Conservation (phyloP, 2,113 vertebrate genomes). For the Eolophus roseicapilla region DNA sequence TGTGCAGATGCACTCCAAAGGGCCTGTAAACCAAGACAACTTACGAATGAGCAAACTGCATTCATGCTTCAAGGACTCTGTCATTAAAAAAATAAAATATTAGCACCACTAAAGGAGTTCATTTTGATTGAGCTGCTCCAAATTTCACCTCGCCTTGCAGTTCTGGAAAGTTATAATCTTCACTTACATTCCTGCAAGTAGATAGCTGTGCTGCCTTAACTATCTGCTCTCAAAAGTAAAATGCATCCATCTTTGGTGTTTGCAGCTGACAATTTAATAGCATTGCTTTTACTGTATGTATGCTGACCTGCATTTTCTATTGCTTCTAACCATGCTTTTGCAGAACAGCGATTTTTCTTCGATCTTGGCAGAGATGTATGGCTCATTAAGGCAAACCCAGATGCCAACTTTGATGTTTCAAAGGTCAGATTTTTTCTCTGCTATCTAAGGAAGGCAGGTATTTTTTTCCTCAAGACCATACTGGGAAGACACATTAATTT, state of each 20-base stretch:
- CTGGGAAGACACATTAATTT: neutral
- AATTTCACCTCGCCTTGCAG: neutral
- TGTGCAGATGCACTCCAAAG: neutral
- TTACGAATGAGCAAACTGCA: neutral
- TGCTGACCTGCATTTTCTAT: neutral
- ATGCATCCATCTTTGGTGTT: neutral
- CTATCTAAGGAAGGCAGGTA: neutral
- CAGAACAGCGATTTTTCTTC: neutral
- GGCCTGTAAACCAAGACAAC: neutral
- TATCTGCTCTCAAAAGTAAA: neutral
- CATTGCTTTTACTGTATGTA: neutral
- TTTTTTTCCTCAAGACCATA: accelerated
- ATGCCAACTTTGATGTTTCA: neutral
- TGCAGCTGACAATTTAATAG: neutral
- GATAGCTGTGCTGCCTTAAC: neutral
- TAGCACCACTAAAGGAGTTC: neutral
- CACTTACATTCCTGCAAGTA: neutral
- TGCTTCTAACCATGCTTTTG: neutral
- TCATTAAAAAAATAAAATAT: neutral
- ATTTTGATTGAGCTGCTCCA: neutral
- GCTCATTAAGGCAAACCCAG: neutral
- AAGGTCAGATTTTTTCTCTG: neutral
- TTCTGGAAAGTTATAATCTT: neutral
- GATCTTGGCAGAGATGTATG: neutral
- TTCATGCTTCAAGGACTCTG: neutral